phyloP scores from a whole-genome alignment of 2,888 invertebrate genomes.

The Tethea ocularis region DNA sequence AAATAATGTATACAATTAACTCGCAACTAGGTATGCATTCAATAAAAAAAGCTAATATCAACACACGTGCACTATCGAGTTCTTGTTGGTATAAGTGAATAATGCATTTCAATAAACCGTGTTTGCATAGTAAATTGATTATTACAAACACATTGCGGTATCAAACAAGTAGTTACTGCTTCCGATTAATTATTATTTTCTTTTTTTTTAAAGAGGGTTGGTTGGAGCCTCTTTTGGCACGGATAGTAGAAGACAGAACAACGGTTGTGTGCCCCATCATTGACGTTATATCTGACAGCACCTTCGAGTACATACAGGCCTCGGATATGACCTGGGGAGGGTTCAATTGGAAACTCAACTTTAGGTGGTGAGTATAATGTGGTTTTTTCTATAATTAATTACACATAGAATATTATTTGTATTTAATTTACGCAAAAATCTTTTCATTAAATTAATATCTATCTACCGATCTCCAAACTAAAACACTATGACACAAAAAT shows the following conservation, averaged over 20 bases:
- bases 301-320: slow-evolving; percentile 99
- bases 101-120: not conserved
- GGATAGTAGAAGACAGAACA: slow-evolving; percentile 95
- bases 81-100: not conserved
- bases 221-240: slow-evolving; percentile 96
- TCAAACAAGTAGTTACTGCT: not conserved
- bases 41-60: not conserved
- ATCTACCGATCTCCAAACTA: too few species aligned
- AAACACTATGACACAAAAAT: too few species aligned
- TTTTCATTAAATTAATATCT: too few species aligned
- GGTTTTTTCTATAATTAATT: too few species aligned
- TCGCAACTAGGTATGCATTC: not conserved
- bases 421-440: not conserved
- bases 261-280: slow-evolving; percentile 99
- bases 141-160: not conserved
- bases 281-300: slow-evolving; percentile 99
- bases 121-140: not conserved
- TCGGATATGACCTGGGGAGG: slow-evolving; percentile 99
- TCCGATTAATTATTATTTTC: not conserved
- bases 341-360: slow-evolving; percentile 99
- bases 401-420: not conserved
- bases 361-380: slow-evolving; percentile 94
- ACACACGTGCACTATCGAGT: not conserved
- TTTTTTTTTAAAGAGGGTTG: slow-evolving; percentile 91
- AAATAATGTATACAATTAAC: too few species aligned